Base-by-base conservation (phyloP, 2,797 vertebrate genomes). In the Poeciliopsis gracilis region DNA sequence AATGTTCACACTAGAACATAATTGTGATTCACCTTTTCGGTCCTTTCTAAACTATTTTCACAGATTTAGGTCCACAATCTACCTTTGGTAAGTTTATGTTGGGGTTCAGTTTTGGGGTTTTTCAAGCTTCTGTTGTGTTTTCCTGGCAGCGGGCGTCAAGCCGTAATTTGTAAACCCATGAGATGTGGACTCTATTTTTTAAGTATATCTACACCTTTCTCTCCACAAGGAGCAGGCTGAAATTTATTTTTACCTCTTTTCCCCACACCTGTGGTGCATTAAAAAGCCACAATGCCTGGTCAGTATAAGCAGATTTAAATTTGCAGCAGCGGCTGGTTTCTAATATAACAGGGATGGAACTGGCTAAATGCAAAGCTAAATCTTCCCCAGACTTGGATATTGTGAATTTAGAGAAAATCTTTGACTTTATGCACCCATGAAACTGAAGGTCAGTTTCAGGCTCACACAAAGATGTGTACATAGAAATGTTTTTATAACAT, bases 351-450 rank as follows among this genome's bases (percentile, higher is more conserved):
- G 51, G 77, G 71, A 12, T 75, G 73, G 47, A 83, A 76, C 41
- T 47, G 63, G 83, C 70, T 36, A 79, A 80, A 72, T 77, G 67
- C 72, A 76, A 20, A 82, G 75, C 45, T 82, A 70, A 59, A 77
- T 73, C 57, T 61, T 46, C 23, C 10, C 66, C 63, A 72, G 78
- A 72, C 28, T 51, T 55, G 38, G 70, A 55, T 80, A 82, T 78
- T 72, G 71, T 8, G 33, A 79, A 80, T 57, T 74, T 75, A 73
- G 75, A 89, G 18, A 49, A 71, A 82, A 86, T 88, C 77, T 77
- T 77, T 77, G 51, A 77, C 73, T 90, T 89, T 79, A 84, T 36
- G 66, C 70, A 76, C 71, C 77, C 41, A 59, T 71, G 53, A 82
- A 73, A 80, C 23, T 28, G 36, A 61, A 76, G 75, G 23, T 18